phyloP scores from a whole-genome alignment of 1,140 invertebrate species.

The Caenorhabditis brenneri region DNA sequence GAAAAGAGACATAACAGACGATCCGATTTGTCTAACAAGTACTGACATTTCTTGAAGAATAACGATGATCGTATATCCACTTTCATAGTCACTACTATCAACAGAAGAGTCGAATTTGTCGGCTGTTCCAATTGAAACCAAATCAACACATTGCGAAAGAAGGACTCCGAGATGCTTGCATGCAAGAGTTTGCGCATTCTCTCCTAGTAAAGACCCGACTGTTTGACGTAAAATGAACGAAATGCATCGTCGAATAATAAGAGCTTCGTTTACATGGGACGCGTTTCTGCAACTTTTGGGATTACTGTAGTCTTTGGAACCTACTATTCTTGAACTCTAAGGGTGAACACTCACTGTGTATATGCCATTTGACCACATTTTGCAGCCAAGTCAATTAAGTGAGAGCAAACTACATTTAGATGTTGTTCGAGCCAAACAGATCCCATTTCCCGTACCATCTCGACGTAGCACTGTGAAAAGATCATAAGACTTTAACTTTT shows the following conservation, averaged over 20 bases:
- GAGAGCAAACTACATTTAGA: constrained; percentile 82
- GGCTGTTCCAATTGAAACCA: neutral
- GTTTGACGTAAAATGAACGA: constrained; percentile 87
- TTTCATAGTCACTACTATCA: neutral
- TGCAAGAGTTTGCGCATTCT: constrained; percentile 92
- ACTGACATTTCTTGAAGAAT: constrained; percentile 82
- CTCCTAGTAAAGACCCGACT: constrained; percentile 88
- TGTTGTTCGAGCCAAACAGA: constrained; percentile 91
- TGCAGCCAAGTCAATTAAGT: constrained; percentile 88
- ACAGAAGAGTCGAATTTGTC: neutral
- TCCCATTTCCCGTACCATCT: constrained; percentile 89
- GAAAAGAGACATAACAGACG: constrained; percentile 85
- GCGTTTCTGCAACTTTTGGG: constrained; percentile 72
- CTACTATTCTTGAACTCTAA: constrained; percentile 3
- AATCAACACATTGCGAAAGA: constrained; percentile 72
- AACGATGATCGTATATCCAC: constrained; percentile 73
- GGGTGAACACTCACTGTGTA: constrained; percentile 56
- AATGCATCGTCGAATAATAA: constrained; percentile 95
- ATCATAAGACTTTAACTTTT: no score
- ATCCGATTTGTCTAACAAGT: constrained; percentile 83
- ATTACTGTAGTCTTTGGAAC: neutral
- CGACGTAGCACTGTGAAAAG: constrained; percentile 84
- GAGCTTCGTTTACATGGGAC: constrained; percentile 88
- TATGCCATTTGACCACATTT: constrained; percentile 61
- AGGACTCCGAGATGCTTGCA: constrained; percentile 91